These are phyloP conservation scores for Zoanthus sansibaricus DNA, from an alignment of 92 coral and sea anemone species.

Conservation along the genomic window DNA sequence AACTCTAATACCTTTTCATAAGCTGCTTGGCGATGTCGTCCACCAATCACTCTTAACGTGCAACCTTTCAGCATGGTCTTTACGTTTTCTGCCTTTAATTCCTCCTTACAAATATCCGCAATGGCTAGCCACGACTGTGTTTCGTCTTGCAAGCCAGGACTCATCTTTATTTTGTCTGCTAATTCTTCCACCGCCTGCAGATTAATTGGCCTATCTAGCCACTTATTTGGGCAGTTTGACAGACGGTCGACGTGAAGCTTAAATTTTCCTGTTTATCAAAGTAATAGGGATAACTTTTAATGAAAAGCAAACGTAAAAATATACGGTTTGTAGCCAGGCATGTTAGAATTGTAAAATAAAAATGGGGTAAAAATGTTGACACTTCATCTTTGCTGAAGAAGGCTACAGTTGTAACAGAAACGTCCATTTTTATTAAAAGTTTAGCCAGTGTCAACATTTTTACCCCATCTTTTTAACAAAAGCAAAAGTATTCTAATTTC, in stretches of 20 bases:
- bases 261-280: slow-evolving; percentile 5
- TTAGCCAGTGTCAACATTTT: too few relatives aligned
- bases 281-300: too few relatives aligned
- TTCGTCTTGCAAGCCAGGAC: slow-evolving; percentile 15
- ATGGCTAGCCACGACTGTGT: slow-evolving; percentile 56
- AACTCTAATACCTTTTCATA: slow-evolving; percentile 34
- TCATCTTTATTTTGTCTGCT: not conserved
- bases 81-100: slow-evolving; percentile 20
- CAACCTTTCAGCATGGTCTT: slow-evolving; percentile 30
- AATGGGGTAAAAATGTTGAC: too few relatives aligned
- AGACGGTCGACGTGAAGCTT: slow-evolving; percentile 14
- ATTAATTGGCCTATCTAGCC: slow-evolving; percentile 57
- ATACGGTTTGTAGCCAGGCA: too few relatives aligned
- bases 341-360: too few relatives aligned
- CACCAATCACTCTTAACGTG: slow-evolving; percentile 45
- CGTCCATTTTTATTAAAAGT: too few relatives aligned
- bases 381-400: too few relatives aligned
- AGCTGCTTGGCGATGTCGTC: slow-evolving; percentile 59
- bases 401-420: too few relatives aligned
- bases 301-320: too few relatives aligned
- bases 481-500: too few relatives aligned
- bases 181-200: slow-evolving; percentile 42
- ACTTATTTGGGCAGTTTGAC: slow-evolving; percentile 35
- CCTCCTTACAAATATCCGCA: slow-evolving; percentile 28
- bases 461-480: too few relatives aligned